A percentile compares a stretch with the other conserved stretches of the same genome.
These are phyloP conservation scores for Tanypteryx hageni DNA, from an alignment of 2,888 invertebrate species.

Conservation along the genomic window DNA sequence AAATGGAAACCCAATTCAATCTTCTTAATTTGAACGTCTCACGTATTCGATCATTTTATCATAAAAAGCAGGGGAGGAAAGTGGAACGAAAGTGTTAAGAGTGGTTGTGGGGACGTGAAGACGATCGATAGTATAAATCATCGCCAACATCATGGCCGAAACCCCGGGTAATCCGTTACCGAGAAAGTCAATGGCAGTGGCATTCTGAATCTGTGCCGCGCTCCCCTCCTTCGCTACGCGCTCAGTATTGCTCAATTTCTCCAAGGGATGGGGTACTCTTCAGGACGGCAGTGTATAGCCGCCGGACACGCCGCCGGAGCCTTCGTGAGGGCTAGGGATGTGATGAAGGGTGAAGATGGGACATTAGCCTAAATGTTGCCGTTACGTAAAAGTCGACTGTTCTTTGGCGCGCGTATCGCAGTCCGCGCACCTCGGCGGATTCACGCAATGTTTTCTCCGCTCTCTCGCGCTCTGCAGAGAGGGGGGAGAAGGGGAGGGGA, in stretches of 20 bases:
- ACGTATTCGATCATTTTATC: no score
- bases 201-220: not conserved
- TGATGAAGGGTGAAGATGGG: conserved; percentile 32
- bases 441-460: conserved; percentile 7
- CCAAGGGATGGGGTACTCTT: not conserved
- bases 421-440: not conserved
- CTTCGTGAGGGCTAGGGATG: not conserved
- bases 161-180: not conserved
- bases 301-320: no score
- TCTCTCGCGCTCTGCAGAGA: not conserved
- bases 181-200: conserved; percentile 23
- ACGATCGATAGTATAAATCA: not conserved
- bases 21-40: no score
- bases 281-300: not conserved
- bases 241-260: not conserved
- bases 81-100: not conserved
- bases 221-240: not conserved
- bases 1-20: no score
- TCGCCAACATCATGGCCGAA: not conserved
- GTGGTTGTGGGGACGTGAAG: not conserved
- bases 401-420: not conserved
- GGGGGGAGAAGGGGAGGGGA: no score
- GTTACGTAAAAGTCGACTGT: conserved; percentile 3
- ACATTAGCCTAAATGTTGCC: conserved; percentile 19
- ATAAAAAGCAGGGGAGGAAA: not conserved